Percentiles rank a stretch among this genome's conserved stretches.
Conservation (phyloP, 2,888 invertebrate genomes). For the Apocheima hispidaria region DNA sequence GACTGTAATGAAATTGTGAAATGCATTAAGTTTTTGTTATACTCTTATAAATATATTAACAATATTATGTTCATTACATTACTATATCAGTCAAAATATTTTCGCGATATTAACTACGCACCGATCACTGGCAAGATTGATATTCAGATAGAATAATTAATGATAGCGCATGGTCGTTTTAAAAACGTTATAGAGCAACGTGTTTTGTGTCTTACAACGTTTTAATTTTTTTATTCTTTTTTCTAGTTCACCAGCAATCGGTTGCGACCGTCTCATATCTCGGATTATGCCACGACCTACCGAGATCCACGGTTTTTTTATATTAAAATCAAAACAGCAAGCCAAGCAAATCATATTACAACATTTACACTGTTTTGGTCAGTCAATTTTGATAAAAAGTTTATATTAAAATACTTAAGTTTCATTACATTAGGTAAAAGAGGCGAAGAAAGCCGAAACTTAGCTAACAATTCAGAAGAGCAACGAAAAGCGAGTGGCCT, state of each 20-base stretch:
- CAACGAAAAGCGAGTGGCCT: slow-evolving; percentile 75
- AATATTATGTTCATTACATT: slow-evolving; percentile 77
- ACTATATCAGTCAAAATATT: slow-evolving; percentile 85
- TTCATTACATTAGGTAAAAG: slow-evolving; percentile 42
- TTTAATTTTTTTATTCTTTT: background rate
- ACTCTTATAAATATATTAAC: slow-evolving; percentile 83
- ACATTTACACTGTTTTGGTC: slow-evolving; percentile 56
- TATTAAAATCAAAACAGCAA: slow-evolving; percentile 61
- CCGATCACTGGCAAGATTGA: slow-evolving; percentile 48
- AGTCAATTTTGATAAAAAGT: slow-evolving; percentile 60
- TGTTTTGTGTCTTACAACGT: background rate
- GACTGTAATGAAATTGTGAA: slow-evolving; percentile 85
- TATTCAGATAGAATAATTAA: no score
- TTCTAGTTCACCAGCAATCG: slow-evolving; percentile 31
- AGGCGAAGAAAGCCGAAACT: slow-evolving; percentile 58
- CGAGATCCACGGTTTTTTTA: slow-evolving; percentile 52
- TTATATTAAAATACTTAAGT: slow-evolving; percentile 41
- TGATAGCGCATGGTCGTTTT: no score
- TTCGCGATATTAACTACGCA: slow-evolving; percentile 72
- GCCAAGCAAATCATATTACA: slow-evolving; percentile 64
- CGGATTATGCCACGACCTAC: slow-evolving; percentile 40
- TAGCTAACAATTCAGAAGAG: slow-evolving; percentile 69
- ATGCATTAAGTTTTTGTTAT: slow-evolving; percentile 84
- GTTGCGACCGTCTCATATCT: slow-evolving; percentile 49
- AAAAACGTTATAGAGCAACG: no score